Percentiles rank a stretch among this genome's conserved stretches.
Evolutionary conservation across 2,888 invertebrate genomes (phyloP).

Genomic region (Ametastegia equiseti): DNA sequence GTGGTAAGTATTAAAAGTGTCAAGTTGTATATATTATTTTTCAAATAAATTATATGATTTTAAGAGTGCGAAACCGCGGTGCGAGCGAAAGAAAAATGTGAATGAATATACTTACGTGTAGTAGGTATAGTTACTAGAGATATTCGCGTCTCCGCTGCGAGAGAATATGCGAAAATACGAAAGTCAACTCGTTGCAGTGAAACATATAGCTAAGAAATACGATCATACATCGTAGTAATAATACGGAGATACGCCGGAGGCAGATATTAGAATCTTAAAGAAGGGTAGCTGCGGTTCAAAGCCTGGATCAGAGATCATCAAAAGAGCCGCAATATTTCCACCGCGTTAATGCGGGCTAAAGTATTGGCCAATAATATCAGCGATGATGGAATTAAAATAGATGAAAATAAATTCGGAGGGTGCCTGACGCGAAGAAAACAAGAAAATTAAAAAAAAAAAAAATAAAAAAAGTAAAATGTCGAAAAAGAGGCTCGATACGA

Average conservation of each 20-base stretch:
- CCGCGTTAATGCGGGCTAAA: conserved; percentile 46
- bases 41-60: conserved; percentile 65
- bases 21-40: conserved; percentile 54
- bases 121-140: too few species aligned
- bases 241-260: conserved; percentile 11
- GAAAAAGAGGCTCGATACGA: conserved; percentile 17
- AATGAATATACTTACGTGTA: not conserved
- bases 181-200: not conserved
- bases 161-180: not conserved
- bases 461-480: not conserved
- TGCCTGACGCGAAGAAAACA: conserved; percentile 5
- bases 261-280: not conserved
- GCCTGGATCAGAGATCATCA: conserved; percentile 36
- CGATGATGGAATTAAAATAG: conserved; percentile 65
- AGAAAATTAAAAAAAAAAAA: conserved; percentile 26
- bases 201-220: not conserved
- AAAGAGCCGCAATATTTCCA: conserved; percentile 33
- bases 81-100: conserved; percentile 29
- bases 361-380: conserved; percentile 51
- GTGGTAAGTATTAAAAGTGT: conserved; percentile 61
- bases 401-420: conserved; percentile 53
- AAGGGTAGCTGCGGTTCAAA: conserved; percentile 35
- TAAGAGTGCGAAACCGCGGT: conserved; percentile 55
- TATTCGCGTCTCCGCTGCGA: not conserved
- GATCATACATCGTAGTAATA: not conserved